Base-by-base conservation (phyloP, 2,888 invertebrate genomes). In the Aphidoletes aphidimyza region DNA sequence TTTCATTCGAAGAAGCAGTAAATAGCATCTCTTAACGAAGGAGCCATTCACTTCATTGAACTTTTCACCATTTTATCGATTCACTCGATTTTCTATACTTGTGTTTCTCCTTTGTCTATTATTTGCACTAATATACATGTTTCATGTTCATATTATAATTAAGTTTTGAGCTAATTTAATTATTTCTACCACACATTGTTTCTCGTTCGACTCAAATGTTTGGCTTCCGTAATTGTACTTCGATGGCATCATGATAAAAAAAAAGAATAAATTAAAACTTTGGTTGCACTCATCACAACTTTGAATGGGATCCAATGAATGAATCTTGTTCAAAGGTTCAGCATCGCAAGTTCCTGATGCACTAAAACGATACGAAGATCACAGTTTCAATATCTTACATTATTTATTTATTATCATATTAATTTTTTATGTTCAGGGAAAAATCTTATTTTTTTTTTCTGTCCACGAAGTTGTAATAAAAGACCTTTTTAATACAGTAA, bases 341-440 rank as follows among this genome's bases (percentile, higher is more conserved):
- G 22, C 22, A 54, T 22, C 2, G 22, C n/a, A 54, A 69, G 17
- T 30, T 69, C 6, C 17, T 14, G 34, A 69, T 69, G 69, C 69
- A 69, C 30, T 69, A 69, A 69, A 69, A 69, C 69, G 69, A 69
- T 69, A 69, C 30, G 69, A 69, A 69, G 30, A 69, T 69, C 69
- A 69, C 30, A 14, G 26, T 69, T 30, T 30, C 26, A 69, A 26
- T 69, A 26, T 30, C 69, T 69, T 69, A 69, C 69, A 9, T 69
- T 26, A 69, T 69, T 69, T 69, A 69, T 69, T 69, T 69, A 69
- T 69, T 26, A 69, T 69, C 30, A 69, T 69, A 8, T 5, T 54
- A 19, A 14, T 69, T 69, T 69, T 69, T 69, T 69, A 34, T 69
- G 69, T n/a, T n/a, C n/a, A n/a, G n/a, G n/a, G n/a, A n/a, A n/a